Base-by-base conservation (phyloP, 2,113 vertebrate species). In the Ophthalmolycus amberensis region DNA sequence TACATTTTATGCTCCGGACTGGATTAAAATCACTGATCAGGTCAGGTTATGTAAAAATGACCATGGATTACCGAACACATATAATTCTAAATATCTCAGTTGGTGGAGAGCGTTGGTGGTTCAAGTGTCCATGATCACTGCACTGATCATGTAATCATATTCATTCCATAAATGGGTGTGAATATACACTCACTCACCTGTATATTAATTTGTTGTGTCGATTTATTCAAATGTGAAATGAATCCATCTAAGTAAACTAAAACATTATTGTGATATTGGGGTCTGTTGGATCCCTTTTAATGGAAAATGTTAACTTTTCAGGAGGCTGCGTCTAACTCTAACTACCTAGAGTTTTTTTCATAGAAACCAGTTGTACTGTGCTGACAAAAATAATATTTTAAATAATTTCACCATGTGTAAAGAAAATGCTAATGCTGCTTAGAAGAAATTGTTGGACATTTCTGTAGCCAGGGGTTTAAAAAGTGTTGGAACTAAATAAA, bases 1-100 rank as follows among this genome's bases (percentile, higher is more conserved):
- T n/a, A 75, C 14, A 64, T 15, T 18, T 9, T 0, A 1, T 1
- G 0, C 34, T 40, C 11, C 0, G 3, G 9, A 25, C 0, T 3
- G 25, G 10, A 32, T 11, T 25, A 5, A 77, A 59, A 62, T 70
- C 40, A 37, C 52, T 20, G 7, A 68, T 5, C 52, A 37, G 40
- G 20, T 2, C 27, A 37, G 52, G 14, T 60, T 14, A 5, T 15
- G 7, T 29, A 63, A 52, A 40, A 9, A 38, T 48, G 11, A 37
- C 1, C 3, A 46, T 10, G 22, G 1, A 46, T 60, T 27, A 58
- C 4, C 1, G 14, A 6, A 34, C 27, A 74, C 12, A 54, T 27
- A 32, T 44, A 0, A 46, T 37, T 12, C 1, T 58, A 71, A 63
- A 54, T n/a, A 46, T 58, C 16, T 27, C 18, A 16, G 9, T 37